Conservation (phyloP, 2,888 invertebrate genomes). For the Pyrochroa serraticornis region DNA sequence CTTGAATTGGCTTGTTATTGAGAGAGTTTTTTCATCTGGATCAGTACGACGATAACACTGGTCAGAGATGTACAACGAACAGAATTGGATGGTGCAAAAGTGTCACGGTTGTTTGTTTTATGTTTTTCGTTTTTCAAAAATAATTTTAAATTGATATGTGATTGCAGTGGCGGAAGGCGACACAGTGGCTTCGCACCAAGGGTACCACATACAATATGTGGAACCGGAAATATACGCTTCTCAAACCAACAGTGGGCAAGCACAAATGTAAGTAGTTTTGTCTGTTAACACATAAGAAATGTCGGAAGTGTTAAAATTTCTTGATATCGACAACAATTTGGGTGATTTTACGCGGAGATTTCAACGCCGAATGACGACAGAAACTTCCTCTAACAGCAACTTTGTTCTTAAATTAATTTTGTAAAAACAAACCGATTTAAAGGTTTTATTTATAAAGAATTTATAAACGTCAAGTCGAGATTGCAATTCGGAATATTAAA, state of each 20-base stretch:
- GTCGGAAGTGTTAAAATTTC: too few relatives aligned
- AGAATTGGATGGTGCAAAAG: slow-evolving; percentile 23
- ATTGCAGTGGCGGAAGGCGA: slow-evolving; percentile 62
- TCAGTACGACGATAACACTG: slow-evolving; percentile 21
- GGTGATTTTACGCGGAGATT: not conserved
- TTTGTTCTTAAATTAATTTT: slow-evolving; percentile 6
- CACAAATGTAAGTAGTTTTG: slow-evolving; percentile 63
- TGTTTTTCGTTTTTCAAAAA: slow-evolving; percentile 2
- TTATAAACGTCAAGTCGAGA: too few relatives aligned
- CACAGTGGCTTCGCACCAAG: slow-evolving; percentile 63
- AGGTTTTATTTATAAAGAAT: too few relatives aligned
- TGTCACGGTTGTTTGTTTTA: slow-evolving; percentile 18
- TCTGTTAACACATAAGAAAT: not conserved
- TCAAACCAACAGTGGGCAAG: slow-evolving; percentile 62
- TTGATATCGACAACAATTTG: not conserved
- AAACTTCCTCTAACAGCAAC: too few relatives aligned
- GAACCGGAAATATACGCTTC: slow-evolving; percentile 72
- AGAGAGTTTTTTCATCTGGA: slow-evolving; percentile 27
- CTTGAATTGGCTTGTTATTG: slow-evolving; percentile 34
- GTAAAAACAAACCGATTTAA: too few relatives aligned
- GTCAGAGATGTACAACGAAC: slow-evolving; percentile 29
- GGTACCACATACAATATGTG: slow-evolving; percentile 78
- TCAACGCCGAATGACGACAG: too few relatives aligned
- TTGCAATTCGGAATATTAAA: too few relatives aligned
- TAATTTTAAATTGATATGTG: slow-evolving; percentile 28